Evolutionary conservation across 2,888 invertebrate genomes (phyloP), one percentile per base, ranked within the genome.

Genomic region (Aproaerema taeniolella): DNA sequence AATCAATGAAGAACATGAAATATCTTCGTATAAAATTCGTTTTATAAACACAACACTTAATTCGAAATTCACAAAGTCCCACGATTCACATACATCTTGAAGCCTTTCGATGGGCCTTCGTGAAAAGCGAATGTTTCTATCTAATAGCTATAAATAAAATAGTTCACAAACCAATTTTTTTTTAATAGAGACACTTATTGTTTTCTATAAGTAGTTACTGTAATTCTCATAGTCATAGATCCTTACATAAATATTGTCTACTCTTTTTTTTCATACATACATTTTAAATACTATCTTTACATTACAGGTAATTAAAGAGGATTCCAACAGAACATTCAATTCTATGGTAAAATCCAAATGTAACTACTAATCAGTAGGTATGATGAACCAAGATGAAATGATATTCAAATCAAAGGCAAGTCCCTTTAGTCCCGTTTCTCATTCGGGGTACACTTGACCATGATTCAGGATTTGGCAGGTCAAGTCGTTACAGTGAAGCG

Each of bases 241-340:
- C 55, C 75, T 78, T 75, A 79, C 49, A 68, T 61, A 65, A 73
- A 77, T 80, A 79, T 80, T 81, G 79, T 80, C 80, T 81, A 81
- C 76, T 53, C 52, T 48, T 29, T n/a, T 50, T 62, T 61, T 61
- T 57, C 52, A 59, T 61, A 58, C 48, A 58, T 60, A 60, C 50
- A 52, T 43, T 46, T 41, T 39, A 28, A 42, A 37, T 42, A 45
- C 33, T 43, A 39, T 31, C 33, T n/a, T n/a, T 41, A 38, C 25
- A 39, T 39, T 40, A 42, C n/a, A n/a, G n/a, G n/a, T n/a, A n/a
- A n/a, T n/a, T n/a, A n/a, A n/a, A n/a, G n/a, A n/a, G n/a, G n/a
- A n/a, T n/a, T n/a, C n/a, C n/a, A n/a, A n/a, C n/a, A n/a, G n/a
- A n/a, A n/a, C n/a, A n/a, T n/a, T n/a, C n/a, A n/a, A n/a, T n/a